Conservation (phyloP, 2,797 vertebrate species). For the Aotus griseimembra region DNA sequence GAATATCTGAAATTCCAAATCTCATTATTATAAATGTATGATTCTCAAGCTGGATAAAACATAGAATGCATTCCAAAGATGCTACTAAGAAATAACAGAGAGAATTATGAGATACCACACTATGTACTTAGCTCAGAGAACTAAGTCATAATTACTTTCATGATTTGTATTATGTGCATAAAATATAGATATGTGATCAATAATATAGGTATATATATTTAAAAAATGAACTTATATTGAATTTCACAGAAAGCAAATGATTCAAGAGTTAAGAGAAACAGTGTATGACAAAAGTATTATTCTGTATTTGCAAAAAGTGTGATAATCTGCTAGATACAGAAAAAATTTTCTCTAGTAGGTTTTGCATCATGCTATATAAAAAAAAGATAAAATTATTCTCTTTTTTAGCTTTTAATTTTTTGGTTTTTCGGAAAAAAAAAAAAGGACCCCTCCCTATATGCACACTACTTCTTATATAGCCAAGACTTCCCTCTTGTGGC, state of each 20-base stretch:
- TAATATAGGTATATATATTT: neutral
- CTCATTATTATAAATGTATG: neutral
- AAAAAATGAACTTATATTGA: neutral
- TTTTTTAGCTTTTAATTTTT: neutral
- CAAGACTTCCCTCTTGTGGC: slow-evolving; percentile 82
- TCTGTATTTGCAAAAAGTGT: slow-evolving; percentile 14
- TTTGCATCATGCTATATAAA: neutral
- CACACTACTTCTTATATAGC: slow-evolving; percentile 59
- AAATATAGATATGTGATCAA: neutral
- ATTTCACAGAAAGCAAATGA: slow-evolving; percentile 22
- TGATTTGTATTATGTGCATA: neutral
- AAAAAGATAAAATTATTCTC: neutral
- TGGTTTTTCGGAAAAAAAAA: neutral
- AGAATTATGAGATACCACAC: slow-evolving; percentile 25
- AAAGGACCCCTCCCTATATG: slow-evolving; percentile 66
- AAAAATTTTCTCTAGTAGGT: neutral
- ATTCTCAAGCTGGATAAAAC: slow-evolving; percentile 43
- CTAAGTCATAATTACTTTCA: slow-evolving; percentile 26
- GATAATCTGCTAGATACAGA: neutral
- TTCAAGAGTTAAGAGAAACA: slow-evolving; percentile 37
- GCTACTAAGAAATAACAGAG: slow-evolving; percentile 28
- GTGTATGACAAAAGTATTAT: neutral
- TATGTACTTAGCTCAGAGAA: neutral
- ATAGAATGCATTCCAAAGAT: slow-evolving; percentile 16
- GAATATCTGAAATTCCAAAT: slow-evolving; percentile 49